Percentiles rank a stretch among this genome's conserved stretches.
These are phyloP conservation scores for Upupa epops DNA, from an alignment of 2,113 vertebrate genomes.

Conservation along the genomic window DNA sequence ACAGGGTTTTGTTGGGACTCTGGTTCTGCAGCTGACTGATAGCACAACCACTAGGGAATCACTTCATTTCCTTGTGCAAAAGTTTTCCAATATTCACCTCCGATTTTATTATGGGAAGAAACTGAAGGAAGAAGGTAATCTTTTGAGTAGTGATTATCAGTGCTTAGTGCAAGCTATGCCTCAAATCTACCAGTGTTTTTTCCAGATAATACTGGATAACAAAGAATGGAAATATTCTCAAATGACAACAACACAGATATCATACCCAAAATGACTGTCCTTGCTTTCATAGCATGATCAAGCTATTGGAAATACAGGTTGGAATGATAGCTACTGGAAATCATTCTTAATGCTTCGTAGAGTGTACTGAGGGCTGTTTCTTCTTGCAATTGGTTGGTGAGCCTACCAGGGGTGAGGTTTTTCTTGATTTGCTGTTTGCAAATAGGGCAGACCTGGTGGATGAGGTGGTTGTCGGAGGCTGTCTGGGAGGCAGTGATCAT, in stretches of 20 bases:
- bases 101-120: not conserved
- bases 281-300: not conserved
- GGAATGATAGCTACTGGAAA: not conserved
- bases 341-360: not conserved
- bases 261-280: not conserved
- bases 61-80: not conserved
- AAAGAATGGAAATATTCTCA: not conserved
- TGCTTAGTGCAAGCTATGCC: not conserved
- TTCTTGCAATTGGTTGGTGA: too few species aligned
- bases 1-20: not conserved
- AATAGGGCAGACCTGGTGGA: too few species aligned
- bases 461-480: too few species aligned
- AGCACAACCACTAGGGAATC: not conserved
- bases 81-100: not conserved
- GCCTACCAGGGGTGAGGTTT: too few species aligned
- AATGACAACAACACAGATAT: not conserved
- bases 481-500: too few species aligned
- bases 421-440: too few species aligned
- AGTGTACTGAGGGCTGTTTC: too few species aligned
- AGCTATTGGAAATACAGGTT: too few species aligned
- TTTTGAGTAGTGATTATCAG: not conserved
- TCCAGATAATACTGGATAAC: not conserved
- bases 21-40: not conserved
- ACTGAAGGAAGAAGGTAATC: not conserved
- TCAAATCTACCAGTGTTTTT: not conserved